These are phyloP conservation scores for Leptinotarsa haldemani DNA, from an alignment of 2,888 invertebrate species.

Conservation along the genomic window DNA sequence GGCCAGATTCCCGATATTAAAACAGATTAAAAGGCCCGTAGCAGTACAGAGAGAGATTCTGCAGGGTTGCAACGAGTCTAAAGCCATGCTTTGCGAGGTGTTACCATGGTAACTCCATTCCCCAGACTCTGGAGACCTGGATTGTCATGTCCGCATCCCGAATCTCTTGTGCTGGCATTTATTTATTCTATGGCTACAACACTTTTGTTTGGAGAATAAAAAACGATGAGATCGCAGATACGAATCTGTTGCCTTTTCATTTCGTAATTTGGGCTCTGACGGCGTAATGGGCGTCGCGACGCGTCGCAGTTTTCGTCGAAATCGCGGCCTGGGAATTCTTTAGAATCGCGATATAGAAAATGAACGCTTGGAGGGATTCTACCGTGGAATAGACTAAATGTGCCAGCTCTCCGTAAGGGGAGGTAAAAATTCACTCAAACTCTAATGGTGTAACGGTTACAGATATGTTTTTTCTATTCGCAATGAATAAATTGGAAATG, in stretches of 20 bases:
- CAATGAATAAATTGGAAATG: too few species aligned
- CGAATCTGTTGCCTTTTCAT: constrained; percentile 40
- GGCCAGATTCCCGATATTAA: constrained; percentile 38
- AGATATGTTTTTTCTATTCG: neutral
- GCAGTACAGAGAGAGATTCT: constrained; percentile 34
- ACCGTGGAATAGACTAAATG: neutral
- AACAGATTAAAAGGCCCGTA: constrained; percentile 44
- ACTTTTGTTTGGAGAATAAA: constrained; percentile 45
- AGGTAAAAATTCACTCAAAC: neutral
- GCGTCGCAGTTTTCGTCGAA: constrained; percentile 4
- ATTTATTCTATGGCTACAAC: constrained; percentile 46
- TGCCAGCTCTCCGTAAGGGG: neutral
- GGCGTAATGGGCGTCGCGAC: neutral
- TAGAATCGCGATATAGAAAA: neutral
- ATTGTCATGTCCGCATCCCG: constrained; percentile 52
- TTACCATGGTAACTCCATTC: constrained; percentile 52
- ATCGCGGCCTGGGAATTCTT: constrained; percentile 14
- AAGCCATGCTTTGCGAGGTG: constrained; percentile 50
- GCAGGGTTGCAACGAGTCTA: constrained; percentile 44
- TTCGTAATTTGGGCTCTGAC: constrained; percentile 33
- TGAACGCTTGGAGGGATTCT: neutral
- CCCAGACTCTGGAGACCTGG: constrained; percentile 54
- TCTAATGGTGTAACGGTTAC: neutral
- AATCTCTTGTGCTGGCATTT: constrained; percentile 48
- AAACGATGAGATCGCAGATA: constrained; percentile 41